phyloP scores from a whole-genome alignment of 2,888 invertebrate species.

The Poecilus cupreus region DNA sequence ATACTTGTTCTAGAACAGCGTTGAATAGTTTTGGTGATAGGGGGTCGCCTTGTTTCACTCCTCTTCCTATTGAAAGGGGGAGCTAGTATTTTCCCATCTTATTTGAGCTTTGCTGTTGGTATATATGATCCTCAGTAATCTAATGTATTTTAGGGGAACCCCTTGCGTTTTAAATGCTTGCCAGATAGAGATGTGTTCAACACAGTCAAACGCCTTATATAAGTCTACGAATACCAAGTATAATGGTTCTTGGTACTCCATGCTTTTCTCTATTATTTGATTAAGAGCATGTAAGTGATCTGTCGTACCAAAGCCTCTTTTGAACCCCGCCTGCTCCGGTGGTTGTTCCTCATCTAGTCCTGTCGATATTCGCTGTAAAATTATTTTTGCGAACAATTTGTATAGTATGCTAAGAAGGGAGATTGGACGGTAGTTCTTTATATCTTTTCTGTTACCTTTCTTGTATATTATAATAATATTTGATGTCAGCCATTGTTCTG shows the following conservation, averaged over 20 bases:
- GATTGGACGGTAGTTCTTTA: constrained; percentile 63
- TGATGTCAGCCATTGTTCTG: not conserved
- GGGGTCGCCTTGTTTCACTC: constrained; percentile 8
- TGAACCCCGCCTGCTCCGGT: constrained; percentile 64
- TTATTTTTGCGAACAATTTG: constrained; percentile 64
- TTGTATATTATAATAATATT: too few species aligned
- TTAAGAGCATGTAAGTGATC: constrained; percentile 60
- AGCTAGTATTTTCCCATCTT: too few species aligned
- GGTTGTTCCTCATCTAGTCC: constrained; percentile 63
- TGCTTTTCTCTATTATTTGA: constrained; percentile 60
- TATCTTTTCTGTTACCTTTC: too few species aligned
- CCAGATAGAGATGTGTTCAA: constrained; percentile 40
- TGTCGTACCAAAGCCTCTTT: constrained; percentile 60
- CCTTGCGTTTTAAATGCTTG: not conserved
- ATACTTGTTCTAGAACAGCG: constrained; percentile 18
- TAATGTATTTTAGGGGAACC: not conserved
- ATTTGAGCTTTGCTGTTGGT: not conserved
- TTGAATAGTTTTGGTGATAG: constrained; percentile 29
- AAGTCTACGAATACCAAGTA: constrained; percentile 36
- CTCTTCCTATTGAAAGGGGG: not conserved
- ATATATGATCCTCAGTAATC: not conserved
- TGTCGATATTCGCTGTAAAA: constrained; percentile 57
- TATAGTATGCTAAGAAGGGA: constrained; percentile 62
- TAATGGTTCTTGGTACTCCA: constrained; percentile 37
- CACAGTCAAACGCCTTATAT: constrained; percentile 40